phyloP scores from a whole-genome alignment of 2,113 vertebrate species.

The Hoplias malabaricus region DNA sequence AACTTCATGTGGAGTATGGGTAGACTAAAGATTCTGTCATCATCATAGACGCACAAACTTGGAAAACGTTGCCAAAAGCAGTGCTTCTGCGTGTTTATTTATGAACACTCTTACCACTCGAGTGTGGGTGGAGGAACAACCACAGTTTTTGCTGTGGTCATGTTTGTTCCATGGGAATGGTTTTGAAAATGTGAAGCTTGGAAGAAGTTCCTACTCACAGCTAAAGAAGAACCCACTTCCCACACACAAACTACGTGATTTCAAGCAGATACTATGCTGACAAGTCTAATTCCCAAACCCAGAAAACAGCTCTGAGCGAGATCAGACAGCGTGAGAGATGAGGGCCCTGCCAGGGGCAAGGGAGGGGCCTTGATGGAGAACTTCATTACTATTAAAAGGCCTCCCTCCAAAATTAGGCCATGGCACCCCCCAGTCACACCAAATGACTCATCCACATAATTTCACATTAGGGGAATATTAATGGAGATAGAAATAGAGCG shows the following conservation, averaged over 20 bases:
- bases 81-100: conserved; percentile 28
- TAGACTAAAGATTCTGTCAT: neutral
- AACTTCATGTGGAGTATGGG: neutral
- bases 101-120: conserved; percentile 16
- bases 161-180: conserved; percentile 21
- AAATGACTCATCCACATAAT: conserved; percentile 7
- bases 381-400: conserved; percentile 15
- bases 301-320: neutral
- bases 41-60: neutral
- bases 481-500: neutral
- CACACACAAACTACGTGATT: neutral
- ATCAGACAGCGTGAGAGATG: neutral
- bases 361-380: neutral
- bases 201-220: neutral
- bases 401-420: neutral
- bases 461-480: conserved; percentile 13
- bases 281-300: neutral
- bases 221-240: neutral
- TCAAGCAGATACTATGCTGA: neutral
- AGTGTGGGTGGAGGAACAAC: conserved; percentile 7
- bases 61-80: neutral
- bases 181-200: neutral
- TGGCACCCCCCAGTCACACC: neutral
- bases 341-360: neutral
- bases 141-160: conserved; percentile 27